Base-by-base conservation (phyloP, 64 coral and sea anemone species). In the Porites lutea region DNA sequence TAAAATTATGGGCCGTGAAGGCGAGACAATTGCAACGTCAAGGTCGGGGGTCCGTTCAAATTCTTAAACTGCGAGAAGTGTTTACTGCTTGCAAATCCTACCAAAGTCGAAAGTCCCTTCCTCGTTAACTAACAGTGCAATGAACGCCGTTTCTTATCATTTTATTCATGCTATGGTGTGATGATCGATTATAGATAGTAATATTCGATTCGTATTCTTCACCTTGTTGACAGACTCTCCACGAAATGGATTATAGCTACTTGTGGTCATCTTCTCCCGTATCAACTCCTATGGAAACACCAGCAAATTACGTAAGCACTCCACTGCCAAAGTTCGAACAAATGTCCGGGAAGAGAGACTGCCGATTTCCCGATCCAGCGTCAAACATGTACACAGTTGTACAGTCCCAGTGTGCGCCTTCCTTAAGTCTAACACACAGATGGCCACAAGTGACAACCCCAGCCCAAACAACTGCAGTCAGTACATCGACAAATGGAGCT, bases 161-260 rank as follows among this genome's bases (percentile, higher is more conserved):
- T 9, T 57, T 12, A 7, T 6, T 57, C 12, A 57, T 57, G 3
- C 12, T 57, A 57, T 12, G 54, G 54, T 57, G 7, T 9, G 12
- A 57, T 57, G 3, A 12, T 57, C 12, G 54, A 7, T 9, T 57
- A 12, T 51, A 13, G 20, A 50, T 13, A 18, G 69, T 64, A 9
- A 68, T 20, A 20, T 19, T 68, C 22, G 51, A 68, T 48, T 5
- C 27, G 27, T 47, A 18, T 14, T 43, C 16, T 52, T 67, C 69
- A 16, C n/a, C 51, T 67, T 14, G 20, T 51, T 3, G 44, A 10
- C 63, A 84, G 81, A 84, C 81, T 19, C 81, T 84, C 4, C 46
- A 52, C 16, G 81, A 84, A 64, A 84, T 84, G 81, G 81, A 84
- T 37, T 37, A 37, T 84, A 84, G 81, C 63, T 84, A 84, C 44